These are phyloP conservation scores for Diogma glabrata DNA, from an alignment of 2,888 invertebrate genomes.

Conservation along the genomic window DNA sequence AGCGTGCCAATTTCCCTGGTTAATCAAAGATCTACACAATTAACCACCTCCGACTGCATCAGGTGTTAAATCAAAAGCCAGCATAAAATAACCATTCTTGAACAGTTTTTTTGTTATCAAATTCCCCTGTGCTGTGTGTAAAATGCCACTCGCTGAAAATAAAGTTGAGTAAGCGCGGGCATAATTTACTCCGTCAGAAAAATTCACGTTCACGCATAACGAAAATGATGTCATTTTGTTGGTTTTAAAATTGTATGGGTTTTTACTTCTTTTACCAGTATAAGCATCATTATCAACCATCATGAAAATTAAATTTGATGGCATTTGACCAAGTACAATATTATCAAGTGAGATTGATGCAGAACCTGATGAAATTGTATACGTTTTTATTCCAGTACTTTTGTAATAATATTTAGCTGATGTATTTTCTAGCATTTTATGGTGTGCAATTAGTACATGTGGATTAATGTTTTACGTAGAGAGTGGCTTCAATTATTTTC, in stretches of 20 bases:
- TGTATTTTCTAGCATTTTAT: neutral
- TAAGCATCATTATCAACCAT: conserved; percentile 1
- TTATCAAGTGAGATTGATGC: neutral
- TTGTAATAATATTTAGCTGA: conserved; percentile 9
- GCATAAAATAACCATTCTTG: neutral
- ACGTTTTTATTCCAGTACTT: conserved; percentile 1
- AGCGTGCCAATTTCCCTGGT: neutral
- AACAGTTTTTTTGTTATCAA: neutral
- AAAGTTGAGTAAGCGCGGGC: neutral
- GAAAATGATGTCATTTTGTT: conserved; percentile 3
- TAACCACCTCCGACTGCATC: neutral
- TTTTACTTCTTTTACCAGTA: neutral
- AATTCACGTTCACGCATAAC: neutral
- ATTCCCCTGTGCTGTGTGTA: neutral
- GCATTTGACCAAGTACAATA: neutral
- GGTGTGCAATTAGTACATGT: conserved; percentile 6
- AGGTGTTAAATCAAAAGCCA: neutral
- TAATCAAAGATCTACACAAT: neutral
- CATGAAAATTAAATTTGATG: neutral
- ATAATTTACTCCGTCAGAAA: neutral
- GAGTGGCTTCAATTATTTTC: conserved; percentile 10
- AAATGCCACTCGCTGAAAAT: conserved; percentile 1
- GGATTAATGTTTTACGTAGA: conserved; percentile 11
- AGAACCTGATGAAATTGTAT: neutral
- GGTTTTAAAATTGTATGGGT: neutral